Conservation (phyloP, 2,888 invertebrate species). For the Tetranychus truncatus region DNA sequence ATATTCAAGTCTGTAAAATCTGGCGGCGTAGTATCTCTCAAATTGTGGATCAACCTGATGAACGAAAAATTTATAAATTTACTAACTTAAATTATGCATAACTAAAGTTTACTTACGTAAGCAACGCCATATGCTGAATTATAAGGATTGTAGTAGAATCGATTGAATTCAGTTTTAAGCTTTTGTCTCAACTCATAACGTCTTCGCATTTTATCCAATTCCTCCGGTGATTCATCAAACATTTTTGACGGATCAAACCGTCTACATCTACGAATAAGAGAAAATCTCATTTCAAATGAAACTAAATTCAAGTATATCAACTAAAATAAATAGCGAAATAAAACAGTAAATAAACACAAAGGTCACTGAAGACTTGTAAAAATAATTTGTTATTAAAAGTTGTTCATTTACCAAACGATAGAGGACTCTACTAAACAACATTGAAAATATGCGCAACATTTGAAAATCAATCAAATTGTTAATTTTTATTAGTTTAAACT, state of each 20-base stretch:
- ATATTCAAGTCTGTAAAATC: constrained; percentile 44
- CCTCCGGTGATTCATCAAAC: constrained; percentile 17
- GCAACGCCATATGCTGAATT: constrained; percentile 6
- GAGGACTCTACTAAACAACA: too few species aligned
- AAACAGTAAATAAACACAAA: neutral
- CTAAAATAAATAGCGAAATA: neutral
- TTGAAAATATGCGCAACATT: too few species aligned
- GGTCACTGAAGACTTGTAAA: too few species aligned
- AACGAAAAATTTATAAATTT: neutral
- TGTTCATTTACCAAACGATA: too few species aligned
- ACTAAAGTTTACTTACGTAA: constrained; percentile 7
- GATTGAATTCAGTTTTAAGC: constrained; percentile 18
- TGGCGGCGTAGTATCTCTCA: constrained; percentile 53
- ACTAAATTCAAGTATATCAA: neutral
- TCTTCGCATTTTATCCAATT: constrained; percentile 15
- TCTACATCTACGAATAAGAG: neutral
- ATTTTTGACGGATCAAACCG: neutral
- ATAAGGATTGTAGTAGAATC: constrained; percentile 16
- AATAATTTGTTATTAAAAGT: too few species aligned
- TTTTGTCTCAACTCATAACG: constrained; percentile 16
- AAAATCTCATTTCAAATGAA: neutral
- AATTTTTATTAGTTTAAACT: constrained; percentile 29
- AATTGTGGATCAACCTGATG: constrained; percentile 58
- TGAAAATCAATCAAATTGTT: too few species aligned
- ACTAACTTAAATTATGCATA: neutral